phyloP scores from a whole-genome alignment of 2,797 vertebrate species.

The Knipowitschia caucasica region DNA sequence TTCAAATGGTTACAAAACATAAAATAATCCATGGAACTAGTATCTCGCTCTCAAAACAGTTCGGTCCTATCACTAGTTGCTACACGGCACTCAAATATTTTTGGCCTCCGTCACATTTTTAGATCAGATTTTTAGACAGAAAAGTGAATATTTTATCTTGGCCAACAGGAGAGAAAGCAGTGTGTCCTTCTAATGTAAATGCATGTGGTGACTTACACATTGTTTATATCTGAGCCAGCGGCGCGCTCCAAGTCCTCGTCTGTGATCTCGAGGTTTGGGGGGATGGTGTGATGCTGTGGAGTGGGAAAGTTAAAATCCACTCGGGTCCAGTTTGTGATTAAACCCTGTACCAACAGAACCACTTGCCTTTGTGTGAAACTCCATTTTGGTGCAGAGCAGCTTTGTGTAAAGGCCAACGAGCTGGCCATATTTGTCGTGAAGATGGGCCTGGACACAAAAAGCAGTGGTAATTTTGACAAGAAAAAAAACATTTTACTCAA shows the following conservation, averaged over 20 bases:
- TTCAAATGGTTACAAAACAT: no score
- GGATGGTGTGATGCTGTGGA: conserved; percentile 87
- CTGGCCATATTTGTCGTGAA: conserved; percentile 90
- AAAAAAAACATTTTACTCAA: neutral
- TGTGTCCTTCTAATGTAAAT: neutral
- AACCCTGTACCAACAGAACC: neutral
- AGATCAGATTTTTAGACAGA: no score
- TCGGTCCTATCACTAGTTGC: no score
- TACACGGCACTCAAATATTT: no score
- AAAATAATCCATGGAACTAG: no score
- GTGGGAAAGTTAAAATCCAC: conserved; percentile 1
- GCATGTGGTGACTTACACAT: conserved; percentile 84
- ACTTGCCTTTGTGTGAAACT: conserved; percentile 89
- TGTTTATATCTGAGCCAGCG: conserved; percentile 90
- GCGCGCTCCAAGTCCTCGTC: conserved; percentile 91
- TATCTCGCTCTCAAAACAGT: no score
- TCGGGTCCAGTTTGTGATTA: neutral
- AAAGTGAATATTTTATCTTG: no score
- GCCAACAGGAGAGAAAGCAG: no score
- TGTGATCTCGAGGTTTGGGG: conserved; percentile 82
- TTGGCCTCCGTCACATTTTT: no score
- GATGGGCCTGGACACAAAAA: conserved; percentile 75
- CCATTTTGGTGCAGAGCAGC: conserved; percentile 89
- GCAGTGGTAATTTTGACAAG: neutral
- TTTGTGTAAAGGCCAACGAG: conserved; percentile 85